Conservation (phyloP, 1,140 invertebrate genomes). For the Atopsyche davidsoni region DNA sequence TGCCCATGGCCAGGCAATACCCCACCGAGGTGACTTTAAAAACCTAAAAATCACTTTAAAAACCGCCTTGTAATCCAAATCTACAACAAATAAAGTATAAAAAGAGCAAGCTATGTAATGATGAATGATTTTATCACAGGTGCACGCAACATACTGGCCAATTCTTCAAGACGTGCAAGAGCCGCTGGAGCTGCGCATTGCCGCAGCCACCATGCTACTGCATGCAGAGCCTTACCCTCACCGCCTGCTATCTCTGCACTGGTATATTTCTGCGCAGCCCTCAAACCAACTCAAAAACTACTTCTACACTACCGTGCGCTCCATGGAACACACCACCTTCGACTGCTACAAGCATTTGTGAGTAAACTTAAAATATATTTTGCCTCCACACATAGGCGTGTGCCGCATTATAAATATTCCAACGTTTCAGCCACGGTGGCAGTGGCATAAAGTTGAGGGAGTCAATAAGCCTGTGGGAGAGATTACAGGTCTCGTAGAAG, state of each 20-base stretch:
- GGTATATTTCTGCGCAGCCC: conserved; percentile 58
- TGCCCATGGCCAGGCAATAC: conserved; percentile 47
- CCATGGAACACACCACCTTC: conserved; percentile 57
- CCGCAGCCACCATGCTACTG: conserved; percentile 57
- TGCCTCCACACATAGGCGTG: not conserved
- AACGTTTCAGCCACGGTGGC: not conserved
- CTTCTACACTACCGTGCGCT: conserved; percentile 66
- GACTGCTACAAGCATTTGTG: conserved; percentile 57
- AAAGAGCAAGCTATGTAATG: no score
- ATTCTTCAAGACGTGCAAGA: conserved; percentile 62
- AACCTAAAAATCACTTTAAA: not conserved
- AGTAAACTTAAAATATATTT: conserved; percentile 30
- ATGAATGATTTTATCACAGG: no score
- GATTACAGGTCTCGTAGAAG: no score
- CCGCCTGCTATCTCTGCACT: conserved; percentile 60
- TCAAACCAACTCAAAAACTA: conserved; percentile 61
- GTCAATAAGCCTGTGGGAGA: no score
- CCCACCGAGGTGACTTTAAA: conserved; percentile 46
- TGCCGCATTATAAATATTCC: no score
- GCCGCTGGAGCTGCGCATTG: conserved; percentile 59
- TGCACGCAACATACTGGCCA: conserved; percentile 59
- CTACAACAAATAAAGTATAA: not conserved
- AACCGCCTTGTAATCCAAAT: not conserved
- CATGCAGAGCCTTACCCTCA: conserved; percentile 55
- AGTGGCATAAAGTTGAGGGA: no score